Percentiles rank a stretch among this genome's conserved stretches.
Evolutionary conservation across 2,888 invertebrate species (phyloP).

Genomic region (Allolobophora icterica): DNA sequence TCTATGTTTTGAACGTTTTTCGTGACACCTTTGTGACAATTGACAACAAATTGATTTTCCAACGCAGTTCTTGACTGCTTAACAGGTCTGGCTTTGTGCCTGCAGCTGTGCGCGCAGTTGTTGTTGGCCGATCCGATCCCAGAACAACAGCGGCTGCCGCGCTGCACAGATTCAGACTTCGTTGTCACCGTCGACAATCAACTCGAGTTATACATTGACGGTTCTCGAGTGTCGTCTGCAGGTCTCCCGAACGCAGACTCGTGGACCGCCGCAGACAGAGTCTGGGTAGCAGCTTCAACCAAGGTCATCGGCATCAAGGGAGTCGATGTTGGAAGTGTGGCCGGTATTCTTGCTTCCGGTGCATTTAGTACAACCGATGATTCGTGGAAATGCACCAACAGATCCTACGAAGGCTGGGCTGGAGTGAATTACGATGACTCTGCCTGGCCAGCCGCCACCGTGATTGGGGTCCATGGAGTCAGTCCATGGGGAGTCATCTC

Average conservation of each 20-base stretch:
- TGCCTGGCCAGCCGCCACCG: too few relatives aligned
- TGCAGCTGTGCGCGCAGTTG: too few relatives aligned
- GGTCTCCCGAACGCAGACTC: not conserved
- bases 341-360: constrained; percentile 12
- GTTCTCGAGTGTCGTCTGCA: not conserved
- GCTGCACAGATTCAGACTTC: not conserved
- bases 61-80: not conserved
- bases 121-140: too few relatives aligned
- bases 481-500: too few relatives aligned
- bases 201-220: constrained; percentile 22
- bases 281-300: not conserved
- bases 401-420: too few relatives aligned
- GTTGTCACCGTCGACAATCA: not conserved
- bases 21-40: too few relatives aligned
- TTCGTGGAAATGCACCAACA: too few relatives aligned
- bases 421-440: too few relatives aligned
- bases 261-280: not conserved
- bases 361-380: too few relatives aligned
- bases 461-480: too few relatives aligned
- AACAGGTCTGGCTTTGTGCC: not conserved
- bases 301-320: constrained; percentile 25
- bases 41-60: not conserved
- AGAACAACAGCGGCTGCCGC: not conserved
- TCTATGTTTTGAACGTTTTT: too few relatives aligned
- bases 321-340: not conserved